A percentile compares a stretch with the other conserved stretches of the same genome.
Evolutionary conservation across 2,888 invertebrate genomes (phyloP).

Genomic region (Idaea dimidiata): DNA sequence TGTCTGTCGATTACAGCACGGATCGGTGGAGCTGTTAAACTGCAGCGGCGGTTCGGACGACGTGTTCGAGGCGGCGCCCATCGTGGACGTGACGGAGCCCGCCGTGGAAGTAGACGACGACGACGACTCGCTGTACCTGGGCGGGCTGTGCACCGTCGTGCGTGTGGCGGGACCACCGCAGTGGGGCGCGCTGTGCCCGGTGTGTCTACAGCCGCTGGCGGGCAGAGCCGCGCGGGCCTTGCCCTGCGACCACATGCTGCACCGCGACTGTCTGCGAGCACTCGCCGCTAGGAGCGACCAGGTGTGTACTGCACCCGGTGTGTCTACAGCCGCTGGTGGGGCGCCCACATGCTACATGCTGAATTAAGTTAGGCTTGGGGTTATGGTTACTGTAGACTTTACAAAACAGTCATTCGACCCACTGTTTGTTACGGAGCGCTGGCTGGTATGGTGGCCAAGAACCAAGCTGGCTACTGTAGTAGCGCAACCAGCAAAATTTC

Average conservation of each 20-base stretch:
- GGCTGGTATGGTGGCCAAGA: no score
- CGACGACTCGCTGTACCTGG: conserved; percentile 22
- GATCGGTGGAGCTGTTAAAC: conserved; percentile 84
- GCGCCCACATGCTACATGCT: no score
- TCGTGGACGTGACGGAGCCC: conserved; percentile 16
- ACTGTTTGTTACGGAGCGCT: no score
- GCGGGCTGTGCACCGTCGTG: conserved; percentile 21
- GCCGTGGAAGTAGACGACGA: conserved; percentile 32
- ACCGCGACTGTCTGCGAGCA: no score
- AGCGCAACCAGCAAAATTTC: no score
- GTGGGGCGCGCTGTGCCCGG: conserved; percentile 86
- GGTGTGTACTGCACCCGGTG: conserved; percentile 88
- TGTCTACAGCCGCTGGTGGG: no score
- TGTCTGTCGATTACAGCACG: conserved; percentile 40
- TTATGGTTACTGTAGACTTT: no score
- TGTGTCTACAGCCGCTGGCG: conserved; percentile 85
- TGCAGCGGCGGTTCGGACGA: conserved; percentile 88
- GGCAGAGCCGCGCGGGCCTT: conserved; percentile 81
- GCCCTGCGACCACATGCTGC: conserved; percentile 89
- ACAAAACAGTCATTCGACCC: no score
- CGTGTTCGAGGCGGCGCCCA: conserved; percentile 74
- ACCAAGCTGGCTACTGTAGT: no score
- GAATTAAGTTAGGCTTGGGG: no score
- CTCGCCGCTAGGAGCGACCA: no score
- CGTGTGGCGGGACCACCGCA: conserved; percentile 71